Conservation (phyloP, 1,140 invertebrate genomes). For the Lycorma delicatula region DNA sequence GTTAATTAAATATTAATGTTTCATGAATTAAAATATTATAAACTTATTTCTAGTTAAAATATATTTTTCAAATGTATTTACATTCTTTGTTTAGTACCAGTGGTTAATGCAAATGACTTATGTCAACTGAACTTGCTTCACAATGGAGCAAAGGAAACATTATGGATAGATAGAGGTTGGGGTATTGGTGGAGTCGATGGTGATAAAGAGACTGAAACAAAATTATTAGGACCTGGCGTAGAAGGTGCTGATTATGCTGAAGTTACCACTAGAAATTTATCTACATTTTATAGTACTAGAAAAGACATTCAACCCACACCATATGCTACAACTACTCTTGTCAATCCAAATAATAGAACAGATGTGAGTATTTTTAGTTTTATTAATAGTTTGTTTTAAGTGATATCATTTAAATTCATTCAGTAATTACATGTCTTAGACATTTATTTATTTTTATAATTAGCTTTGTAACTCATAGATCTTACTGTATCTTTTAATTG, state of each 20-base stretch:
- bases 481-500: too few species aligned
- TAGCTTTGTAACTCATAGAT: too few species aligned
- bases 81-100: conserved; percentile 23
- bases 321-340: conserved; percentile 72
- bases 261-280: conserved; percentile 47
- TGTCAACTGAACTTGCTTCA: conserved; percentile 19
- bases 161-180: conserved; percentile 70
- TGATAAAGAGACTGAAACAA: background rate
- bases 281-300: conserved; percentile 68
- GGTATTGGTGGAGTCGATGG: conserved; percentile 36
- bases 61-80: too few species aligned
- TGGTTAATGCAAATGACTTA: conserved; percentile 26
- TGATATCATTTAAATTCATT: too few species aligned
- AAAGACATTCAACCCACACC: conserved; percentile 63
- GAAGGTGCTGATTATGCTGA: background rate
- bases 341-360: conserved; percentile 25
- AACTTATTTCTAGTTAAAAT: too few species aligned
- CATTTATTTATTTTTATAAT: too few species aligned
- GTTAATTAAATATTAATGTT: too few species aligned
- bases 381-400: too few species aligned
- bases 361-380: too few species aligned
- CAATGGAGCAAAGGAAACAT: conserved; percentile 49
- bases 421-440: too few species aligned
- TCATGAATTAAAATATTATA: too few species aligned
- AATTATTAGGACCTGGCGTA: background rate